phyloP scores from a whole-genome alignment of 2,113 vertebrate genomes.

The Fregetta grallaria region DNA sequence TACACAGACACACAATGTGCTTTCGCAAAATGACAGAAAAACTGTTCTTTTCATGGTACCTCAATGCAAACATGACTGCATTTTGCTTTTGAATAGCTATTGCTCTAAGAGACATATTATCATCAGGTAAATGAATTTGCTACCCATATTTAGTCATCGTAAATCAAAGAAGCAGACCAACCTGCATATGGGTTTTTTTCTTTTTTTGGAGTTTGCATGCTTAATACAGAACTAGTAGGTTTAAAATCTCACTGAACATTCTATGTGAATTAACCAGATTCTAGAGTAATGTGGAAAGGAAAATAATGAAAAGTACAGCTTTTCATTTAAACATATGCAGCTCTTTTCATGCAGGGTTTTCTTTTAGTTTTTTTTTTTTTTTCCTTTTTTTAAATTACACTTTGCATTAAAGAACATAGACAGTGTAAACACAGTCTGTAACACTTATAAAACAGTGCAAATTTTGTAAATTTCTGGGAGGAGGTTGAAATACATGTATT shows the following conservation, averaged over 20 bases:
- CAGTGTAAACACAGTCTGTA: slow-evolving; percentile 75
- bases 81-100: slow-evolving; percentile 51
- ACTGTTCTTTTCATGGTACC: slow-evolving; percentile 71
- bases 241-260: slow-evolving; percentile 72
- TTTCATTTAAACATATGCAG: slow-evolving; percentile 67
- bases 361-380: not conserved
- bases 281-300: slow-evolving; percentile 68
- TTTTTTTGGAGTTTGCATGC: slow-evolving; percentile 71
- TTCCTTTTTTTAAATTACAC: slow-evolving; percentile 34
- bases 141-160: slow-evolving; percentile 55
- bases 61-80: slow-evolving; percentile 50
- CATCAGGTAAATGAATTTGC: slow-evolving; percentile 53
- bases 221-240: slow-evolving; percentile 71
- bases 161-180: slow-evolving; percentile 75
- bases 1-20: slow-evolving; percentile 63
- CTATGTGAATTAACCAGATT: slow-evolving; percentile 66
- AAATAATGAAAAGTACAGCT: slow-evolving; percentile 72
- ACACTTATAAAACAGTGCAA: slow-evolving; percentile 73
- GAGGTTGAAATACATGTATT: slow-evolving; percentile 58
- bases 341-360: slow-evolving; percentile 73
- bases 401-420: slow-evolving; percentile 73
- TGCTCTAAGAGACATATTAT: slow-evolving; percentile 47
- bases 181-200: not conserved
- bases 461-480: slow-evolving; percentile 57
- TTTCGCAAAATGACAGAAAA: slow-evolving; percentile 72